Percentiles rank a stretch among this genome's conserved stretches.
Conservation (phyloP, 2,888 invertebrate genomes). For the Drosophila crucigera region DNA sequence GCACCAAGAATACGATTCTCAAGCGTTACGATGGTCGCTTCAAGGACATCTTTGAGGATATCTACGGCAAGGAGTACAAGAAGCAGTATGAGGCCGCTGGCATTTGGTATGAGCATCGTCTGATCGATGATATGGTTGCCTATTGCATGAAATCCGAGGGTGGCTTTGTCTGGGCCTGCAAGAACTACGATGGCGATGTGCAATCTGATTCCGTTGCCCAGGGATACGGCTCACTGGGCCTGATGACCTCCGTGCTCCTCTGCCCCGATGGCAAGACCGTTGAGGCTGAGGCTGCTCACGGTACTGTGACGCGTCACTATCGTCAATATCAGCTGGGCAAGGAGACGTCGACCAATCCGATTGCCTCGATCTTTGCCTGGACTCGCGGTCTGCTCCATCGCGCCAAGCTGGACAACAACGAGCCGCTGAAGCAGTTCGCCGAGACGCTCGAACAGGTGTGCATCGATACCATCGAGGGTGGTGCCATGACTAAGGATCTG, state of each 20-base stretch:
- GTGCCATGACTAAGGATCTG: constrained; percentile 99
- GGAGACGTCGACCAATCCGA: constrained; percentile 99
- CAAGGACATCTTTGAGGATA: constrained; percentile 98
- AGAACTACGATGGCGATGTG: constrained; percentile 99
- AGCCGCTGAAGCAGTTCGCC: constrained; percentile 91
- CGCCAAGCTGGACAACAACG: constrained; percentile 96
- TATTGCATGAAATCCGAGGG: constrained; percentile 99
- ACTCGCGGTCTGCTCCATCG: constrained; percentile 96
- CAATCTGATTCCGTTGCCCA: constrained; percentile 99
- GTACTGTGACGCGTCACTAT: constrained; percentile 97
- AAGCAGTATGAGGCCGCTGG: constrained; percentile 92
- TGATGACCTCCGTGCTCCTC: constrained; percentile 99
- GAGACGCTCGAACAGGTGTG: constrained; percentile 95
- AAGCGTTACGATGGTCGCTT: constrained; percentile 98
- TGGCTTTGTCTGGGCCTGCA: constrained; percentile 99
- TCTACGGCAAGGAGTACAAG: constrained; percentile 96
- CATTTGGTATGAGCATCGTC: constrained; percentile 99
- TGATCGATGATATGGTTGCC: constrained; percentile 99
- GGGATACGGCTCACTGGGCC: constrained; percentile 97
- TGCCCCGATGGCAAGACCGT: constrained; percentile 99
- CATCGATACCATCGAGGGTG: constrained; percentile 96
- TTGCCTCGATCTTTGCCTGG: constrained; percentile 99
- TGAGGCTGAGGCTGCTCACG: constrained; percentile 99
- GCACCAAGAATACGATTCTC: constrained; percentile 98
- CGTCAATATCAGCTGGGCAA: constrained; percentile 96